A percentile compares a stretch with the other conserved stretches of the same genome.
These are phyloP conservation scores for Seriola dumerili DNA, from an alignment of 2,113 vertebrate species.

Conservation along the genomic window DNA sequence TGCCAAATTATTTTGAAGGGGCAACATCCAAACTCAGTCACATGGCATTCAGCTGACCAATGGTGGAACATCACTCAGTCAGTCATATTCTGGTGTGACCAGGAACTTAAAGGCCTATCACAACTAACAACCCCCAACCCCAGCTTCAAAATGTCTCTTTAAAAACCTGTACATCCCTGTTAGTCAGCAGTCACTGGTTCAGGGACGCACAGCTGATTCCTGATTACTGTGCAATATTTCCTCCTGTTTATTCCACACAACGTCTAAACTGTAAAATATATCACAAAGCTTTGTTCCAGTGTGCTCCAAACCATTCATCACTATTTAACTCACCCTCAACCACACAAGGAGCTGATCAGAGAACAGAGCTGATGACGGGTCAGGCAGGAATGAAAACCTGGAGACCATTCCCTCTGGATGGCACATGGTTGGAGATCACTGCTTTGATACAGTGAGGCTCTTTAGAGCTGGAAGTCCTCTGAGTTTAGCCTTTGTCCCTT, in stretches of 20 bases:
- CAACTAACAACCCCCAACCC: not conserved
- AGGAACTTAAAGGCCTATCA: no score
- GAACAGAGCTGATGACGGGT: not conserved
- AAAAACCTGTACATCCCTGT: not conserved
- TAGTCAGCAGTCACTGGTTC: not conserved
- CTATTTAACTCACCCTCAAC: not conserved
- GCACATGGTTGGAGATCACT: conserved; percentile 24
- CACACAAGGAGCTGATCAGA: conserved; percentile 20
- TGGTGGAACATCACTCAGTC: no score
- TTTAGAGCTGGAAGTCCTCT: conserved; percentile 36
- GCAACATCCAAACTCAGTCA: no score
- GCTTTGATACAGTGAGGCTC: conserved; percentile 7
- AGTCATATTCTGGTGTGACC: no score
- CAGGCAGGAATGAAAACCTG: conserved; percentile 10
- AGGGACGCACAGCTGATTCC: not conserved
- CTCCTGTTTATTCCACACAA: conserved; percentile 6
- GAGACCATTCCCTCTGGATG: conserved; percentile 35
- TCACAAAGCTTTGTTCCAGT: not conserved
- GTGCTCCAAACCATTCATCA: not conserved
- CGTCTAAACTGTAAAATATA: not conserved
- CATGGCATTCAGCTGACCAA: no score
- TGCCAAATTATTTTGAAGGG: no score
- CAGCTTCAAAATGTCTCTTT: not conserved
- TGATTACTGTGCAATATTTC: not conserved
- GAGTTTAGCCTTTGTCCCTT: conserved; percentile 47